These are phyloP conservation scores for Taenaris catops DNA, from an alignment of 2,888 invertebrate species.

Conservation along the genomic window DNA sequence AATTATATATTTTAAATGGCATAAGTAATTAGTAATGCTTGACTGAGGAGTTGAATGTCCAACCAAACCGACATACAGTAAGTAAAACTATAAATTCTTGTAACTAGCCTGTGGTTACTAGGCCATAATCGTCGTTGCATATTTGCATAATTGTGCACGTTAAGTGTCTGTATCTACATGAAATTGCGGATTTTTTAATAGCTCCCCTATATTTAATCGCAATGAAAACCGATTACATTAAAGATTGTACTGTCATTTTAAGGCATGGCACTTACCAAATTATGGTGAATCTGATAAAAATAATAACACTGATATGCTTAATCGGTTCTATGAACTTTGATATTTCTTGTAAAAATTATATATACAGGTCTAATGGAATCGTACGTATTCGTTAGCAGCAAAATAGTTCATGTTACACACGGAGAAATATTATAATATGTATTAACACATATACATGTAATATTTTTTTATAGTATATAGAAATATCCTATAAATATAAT, in stretches of 20 bases:
- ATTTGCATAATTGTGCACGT: slow-evolving; percentile 73
- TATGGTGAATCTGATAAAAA: slow-evolving; percentile 3
- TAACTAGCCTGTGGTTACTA: slow-evolving; percentile 64
- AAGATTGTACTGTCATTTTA: slow-evolving; percentile 11
- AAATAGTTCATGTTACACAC: too few relatives aligned
- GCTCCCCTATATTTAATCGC: slow-evolving; percentile 56
- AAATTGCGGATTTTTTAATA: slow-evolving; percentile 68
- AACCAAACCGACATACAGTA: slow-evolving; percentile 20
- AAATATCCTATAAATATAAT: too few relatives aligned
- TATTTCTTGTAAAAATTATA: too few relatives aligned
- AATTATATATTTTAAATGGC: slow-evolving; percentile 21
- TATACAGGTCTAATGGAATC: too few relatives aligned
- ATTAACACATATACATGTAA: too few relatives aligned
- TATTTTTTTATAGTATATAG: too few relatives aligned
- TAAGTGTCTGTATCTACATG: slow-evolving; percentile 73
- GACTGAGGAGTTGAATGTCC: slow-evolving; percentile 32
- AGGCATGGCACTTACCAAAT: slow-evolving; percentile 13
- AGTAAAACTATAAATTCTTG: slow-evolving; percentile 54
- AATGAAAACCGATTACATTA: slow-evolving; percentile 40
- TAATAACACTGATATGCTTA: too few relatives aligned
- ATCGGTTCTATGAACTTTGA: too few relatives aligned
- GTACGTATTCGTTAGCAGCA: too few relatives aligned
- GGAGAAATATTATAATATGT: too few relatives aligned
- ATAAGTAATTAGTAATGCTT: slow-evolving; percentile 35
- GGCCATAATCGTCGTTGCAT: slow-evolving; percentile 62